Evolutionary conservation across 2,797 vertebrate species (phyloP), one percentile per base, ranked within the genome.

Genomic region (Lophotriccus pileatus): DNA sequence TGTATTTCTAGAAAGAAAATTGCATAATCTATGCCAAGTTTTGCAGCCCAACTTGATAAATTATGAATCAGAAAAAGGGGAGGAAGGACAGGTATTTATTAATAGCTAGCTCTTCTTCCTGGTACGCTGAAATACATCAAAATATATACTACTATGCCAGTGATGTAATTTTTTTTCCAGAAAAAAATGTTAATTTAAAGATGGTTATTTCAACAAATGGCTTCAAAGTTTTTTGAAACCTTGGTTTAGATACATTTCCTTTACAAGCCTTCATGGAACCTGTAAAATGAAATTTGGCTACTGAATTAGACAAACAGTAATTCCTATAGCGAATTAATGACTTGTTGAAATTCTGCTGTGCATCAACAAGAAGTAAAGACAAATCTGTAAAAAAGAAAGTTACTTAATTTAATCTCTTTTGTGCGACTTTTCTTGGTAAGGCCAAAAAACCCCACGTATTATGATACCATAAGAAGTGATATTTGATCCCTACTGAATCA

Each of bases 121-220:
- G 69, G 36, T 58, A 34, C 25, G 37, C 2, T 55, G 22, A 77
- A 74, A 58, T 53, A 75, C 6, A 25, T 36, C 21, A 2, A 67
- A 87, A 62, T 46, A 14, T 2, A 67, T 10, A 30, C 3, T 53
- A 7, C 50, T 34, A 7, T 47, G 8, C 27, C 41, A 56, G 8
- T 41, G 15, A 47, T 14, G 2, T 7, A 6, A 9, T 21, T 52
- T 30, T 55, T 44, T 50, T 49, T 5, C 1, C 2, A 5, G 3
- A n/a, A 56, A 78, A 58, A 70, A 28, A 14, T 3, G 2, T n/a
- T 39, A 53, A 41, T 4, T 20, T 52, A 39, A 67, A 46, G 4
- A n/a, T 37, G 0, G 43, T 8, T 67, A 44, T 70, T 91, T 75
- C 50, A 82, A 6, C 14, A 84, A 84, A 55, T 9, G 64, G 1